Percentiles rank a stretch among this genome's conserved stretches.
These are phyloP conservation scores for Pyrrhosoma nymphula DNA, from an alignment of 2,888 invertebrate genomes.

Conservation along the genomic window DNA sequence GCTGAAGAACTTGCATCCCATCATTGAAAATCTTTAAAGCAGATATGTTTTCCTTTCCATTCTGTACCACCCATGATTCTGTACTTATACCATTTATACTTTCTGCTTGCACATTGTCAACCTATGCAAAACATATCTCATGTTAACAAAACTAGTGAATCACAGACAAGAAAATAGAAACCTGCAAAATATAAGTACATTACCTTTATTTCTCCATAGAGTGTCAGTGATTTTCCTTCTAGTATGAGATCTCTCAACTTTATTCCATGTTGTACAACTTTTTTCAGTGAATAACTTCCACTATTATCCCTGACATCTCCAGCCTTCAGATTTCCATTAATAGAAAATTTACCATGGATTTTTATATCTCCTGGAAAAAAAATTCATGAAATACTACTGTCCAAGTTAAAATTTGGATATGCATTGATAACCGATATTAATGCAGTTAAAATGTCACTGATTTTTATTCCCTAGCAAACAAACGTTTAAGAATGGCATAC, in stretches of 20 bases:
- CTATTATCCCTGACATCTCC: slow-evolving; percentile 75
- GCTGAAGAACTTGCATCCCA: slow-evolving; percentile 77
- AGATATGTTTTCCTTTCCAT: slow-evolving; percentile 77
- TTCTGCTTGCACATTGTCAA: slow-evolving; percentile 77
- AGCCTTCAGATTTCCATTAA: slow-evolving; percentile 77
- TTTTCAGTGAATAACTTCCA: slow-evolving; percentile 74
- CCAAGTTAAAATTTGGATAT: no score
- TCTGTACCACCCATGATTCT: slow-evolving; percentile 77
- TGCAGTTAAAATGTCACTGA: no score
- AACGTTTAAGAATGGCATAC: no score
- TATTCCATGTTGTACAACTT: slow-evolving; percentile 76
- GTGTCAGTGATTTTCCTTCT: slow-evolving; percentile 76
- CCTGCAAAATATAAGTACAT: background rate
- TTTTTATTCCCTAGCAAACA: no score
- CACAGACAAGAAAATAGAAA: background rate
- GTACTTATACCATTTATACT: slow-evolving; percentile 78
- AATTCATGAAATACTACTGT: no score
- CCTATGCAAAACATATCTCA: slow-evolving; percentile 72
- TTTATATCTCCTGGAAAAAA: slow-evolving; percentile 77
- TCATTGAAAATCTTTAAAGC: slow-evolving; percentile 79
- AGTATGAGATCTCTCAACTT: slow-evolving; percentile 75
- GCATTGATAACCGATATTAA: no score
- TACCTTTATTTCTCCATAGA: slow-evolving; percentile 73
- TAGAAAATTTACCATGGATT: slow-evolving; percentile 78
- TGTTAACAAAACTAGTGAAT: background rate